Percentiles rank a stretch among this genome's conserved stretches.
These are phyloP conservation scores for Serripes groenlandicus DNA, from an alignment of 2,888 invertebrate genomes.

Conservation along the genomic window DNA sequence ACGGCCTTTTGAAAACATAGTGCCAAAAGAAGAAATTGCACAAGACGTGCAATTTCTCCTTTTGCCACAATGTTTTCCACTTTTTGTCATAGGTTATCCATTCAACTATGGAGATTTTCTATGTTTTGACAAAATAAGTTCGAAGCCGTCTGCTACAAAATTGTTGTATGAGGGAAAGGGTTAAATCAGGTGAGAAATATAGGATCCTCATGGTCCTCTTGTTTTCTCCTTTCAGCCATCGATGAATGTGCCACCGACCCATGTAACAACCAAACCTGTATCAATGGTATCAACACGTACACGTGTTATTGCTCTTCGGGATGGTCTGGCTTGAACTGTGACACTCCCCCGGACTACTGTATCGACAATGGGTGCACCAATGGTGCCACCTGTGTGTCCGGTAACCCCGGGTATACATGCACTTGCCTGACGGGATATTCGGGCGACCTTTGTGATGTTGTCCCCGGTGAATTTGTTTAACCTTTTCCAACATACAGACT, in stretches of 20 bases:
- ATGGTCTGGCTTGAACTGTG: background rate
- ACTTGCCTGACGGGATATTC: background rate
- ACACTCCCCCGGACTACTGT: background rate
- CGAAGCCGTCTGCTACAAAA: too few species aligned
- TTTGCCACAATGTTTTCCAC: too few species aligned
- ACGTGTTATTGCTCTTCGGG: background rate
- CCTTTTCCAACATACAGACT: too few species aligned
- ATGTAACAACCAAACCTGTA: conserved; percentile 12
- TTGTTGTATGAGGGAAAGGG: too few species aligned
- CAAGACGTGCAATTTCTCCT: too few species aligned
- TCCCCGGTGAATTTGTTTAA: background rate
- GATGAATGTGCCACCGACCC: background rate
- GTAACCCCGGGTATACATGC: background rate
- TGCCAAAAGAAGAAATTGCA: too few species aligned
- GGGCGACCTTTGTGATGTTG: background rate
- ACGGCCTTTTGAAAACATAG: too few species aligned
- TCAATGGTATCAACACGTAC: background rate
- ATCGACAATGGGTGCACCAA: background rate
- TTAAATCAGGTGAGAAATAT: too few species aligned
- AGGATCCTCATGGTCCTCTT: too few species aligned
- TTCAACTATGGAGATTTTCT: too few species aligned
- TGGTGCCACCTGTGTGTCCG: background rate
- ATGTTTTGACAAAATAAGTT: too few species aligned
- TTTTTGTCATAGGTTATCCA: too few species aligned
- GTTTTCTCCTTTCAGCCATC: background rate